Evolutionary conservation across 2,797 vertebrate genomes (phyloP), one percentile per base, ranked within the genome.

Genomic region (Aselliscus stoliczkanus): DNA sequence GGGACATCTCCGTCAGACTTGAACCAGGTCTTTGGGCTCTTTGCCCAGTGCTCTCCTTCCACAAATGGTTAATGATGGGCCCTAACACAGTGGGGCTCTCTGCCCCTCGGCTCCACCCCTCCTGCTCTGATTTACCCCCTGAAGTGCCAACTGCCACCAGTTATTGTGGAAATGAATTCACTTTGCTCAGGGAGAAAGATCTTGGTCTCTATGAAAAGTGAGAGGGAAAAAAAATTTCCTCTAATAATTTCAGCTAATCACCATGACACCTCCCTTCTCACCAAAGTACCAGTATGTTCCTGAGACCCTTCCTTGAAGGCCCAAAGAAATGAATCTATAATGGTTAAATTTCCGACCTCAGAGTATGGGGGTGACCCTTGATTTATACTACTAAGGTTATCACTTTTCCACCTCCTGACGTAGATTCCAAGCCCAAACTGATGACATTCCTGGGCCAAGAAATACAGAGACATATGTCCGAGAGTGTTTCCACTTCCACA

Each of bases 311-410:
- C 31, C 54, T 70, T 65, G 4, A 70, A 67, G 69, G 1, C 2
- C 56, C 83, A 54, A 67, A 88, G 65, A 69, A 70, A 52, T 39
- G 60, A 70, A 54, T 62, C 72, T 58, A 21, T 65, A 23, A 77
- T 54, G 37, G 69, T 70, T 37, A 79, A 44, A 34, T n/a, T 25
- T 60, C 56, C 34, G 42, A 25, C 50, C 42, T 73, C 23, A 0
- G 13, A 52, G 5, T 6, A 4, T 0, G 80, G 52, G 52, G 5
- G 21, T 11, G 14, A 2, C 5, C 67, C 44, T 56, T 20, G 37
- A 31, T 39, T 44, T 37, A n/a, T 1, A 1, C 11, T 54, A 42
- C 29, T 52, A 58, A 73, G 44, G 44, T 7, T 27, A 9, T 44
- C 17, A 0, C 56, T 56, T 37, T 44, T 18, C 21, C 3, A 14